These are phyloP conservation scores for Pseudorhombus dupliciocellatus DNA, from an alignment of 2,113 vertebrate species.

Conservation along the genomic window DNA sequence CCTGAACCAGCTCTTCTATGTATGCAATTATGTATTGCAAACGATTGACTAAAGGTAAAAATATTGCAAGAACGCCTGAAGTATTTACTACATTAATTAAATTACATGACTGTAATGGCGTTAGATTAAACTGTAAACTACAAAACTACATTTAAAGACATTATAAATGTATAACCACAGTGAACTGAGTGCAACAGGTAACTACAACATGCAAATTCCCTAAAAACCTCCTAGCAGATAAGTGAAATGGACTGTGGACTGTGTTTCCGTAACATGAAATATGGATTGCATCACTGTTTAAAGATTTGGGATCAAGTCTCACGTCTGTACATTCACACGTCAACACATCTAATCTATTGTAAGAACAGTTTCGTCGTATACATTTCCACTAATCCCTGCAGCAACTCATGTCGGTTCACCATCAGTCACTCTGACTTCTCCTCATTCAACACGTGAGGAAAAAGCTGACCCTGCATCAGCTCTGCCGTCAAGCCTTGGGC, in stretches of 20 bases:
- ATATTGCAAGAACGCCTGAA: no score
- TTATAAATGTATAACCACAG: not conserved
- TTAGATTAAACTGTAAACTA: not conserved
- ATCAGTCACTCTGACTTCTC: conserved; percentile 58
- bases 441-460: conserved; percentile 59
- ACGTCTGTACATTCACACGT: conserved; percentile 50
- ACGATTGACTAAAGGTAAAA: not conserved
- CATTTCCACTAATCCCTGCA: conserved; percentile 61
- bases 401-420: conserved; percentile 60
- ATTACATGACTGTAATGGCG: no score
- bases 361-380: conserved; percentile 64
- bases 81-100: no score
- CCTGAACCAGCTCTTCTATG: not conserved
- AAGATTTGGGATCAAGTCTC: conserved; percentile 14
- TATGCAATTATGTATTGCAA: not conserved
- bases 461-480: conserved; percentile 40
- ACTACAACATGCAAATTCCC: not conserved
- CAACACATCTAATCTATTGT: conserved; percentile 60
- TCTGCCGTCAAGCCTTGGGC: conserved; percentile 35
- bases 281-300: conserved; percentile 34
- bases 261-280: not conserved
- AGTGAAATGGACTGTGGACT: not conserved
- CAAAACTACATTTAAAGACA: not conserved
- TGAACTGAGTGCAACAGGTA: not conserved
- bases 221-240: no score